Evolutionary conservation across 2,888 invertebrate genomes (phyloP).

Genomic region (Ophraella communa): DNA sequence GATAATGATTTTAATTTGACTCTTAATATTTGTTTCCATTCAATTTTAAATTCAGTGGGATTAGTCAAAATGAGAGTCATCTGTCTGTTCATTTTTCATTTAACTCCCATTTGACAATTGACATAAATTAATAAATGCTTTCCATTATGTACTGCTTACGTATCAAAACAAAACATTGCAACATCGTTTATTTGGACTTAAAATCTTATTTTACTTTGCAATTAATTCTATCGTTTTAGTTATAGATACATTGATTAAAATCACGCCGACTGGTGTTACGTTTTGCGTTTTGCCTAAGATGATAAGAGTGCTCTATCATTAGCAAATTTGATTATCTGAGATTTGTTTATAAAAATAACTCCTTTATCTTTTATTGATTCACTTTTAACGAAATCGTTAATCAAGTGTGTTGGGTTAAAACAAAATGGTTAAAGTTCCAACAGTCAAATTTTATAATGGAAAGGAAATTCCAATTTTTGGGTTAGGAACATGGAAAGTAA

Average conservation of each 20-base stretch:
- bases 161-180: background rate
- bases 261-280: too few relatives aligned
- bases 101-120: background rate
- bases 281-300: too few relatives aligned
- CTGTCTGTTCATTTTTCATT: background rate
- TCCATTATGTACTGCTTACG: too few relatives aligned
- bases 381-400: background rate
- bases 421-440: constrained; percentile 39
- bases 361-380: background rate
- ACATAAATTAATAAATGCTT: too few relatives aligned
- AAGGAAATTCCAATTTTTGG: constrained; percentile 66
- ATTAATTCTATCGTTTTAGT: background rate
- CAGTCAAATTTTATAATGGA: constrained; percentile 65
- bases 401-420: background rate
- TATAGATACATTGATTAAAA: too few relatives aligned
- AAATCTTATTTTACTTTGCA: too few relatives aligned
- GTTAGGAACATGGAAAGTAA: constrained; percentile 72
- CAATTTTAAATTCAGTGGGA: too few relatives aligned
- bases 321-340: background rate
- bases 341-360: background rate
- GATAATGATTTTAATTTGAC: too few relatives aligned
- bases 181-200: too few relatives aligned
- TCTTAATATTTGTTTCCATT: too few relatives aligned
- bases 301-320: too few relatives aligned
- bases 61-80: too few relatives aligned